Base-by-base conservation (phyloP, 1,140 invertebrate species). In the Apis mellifera region DNA sequence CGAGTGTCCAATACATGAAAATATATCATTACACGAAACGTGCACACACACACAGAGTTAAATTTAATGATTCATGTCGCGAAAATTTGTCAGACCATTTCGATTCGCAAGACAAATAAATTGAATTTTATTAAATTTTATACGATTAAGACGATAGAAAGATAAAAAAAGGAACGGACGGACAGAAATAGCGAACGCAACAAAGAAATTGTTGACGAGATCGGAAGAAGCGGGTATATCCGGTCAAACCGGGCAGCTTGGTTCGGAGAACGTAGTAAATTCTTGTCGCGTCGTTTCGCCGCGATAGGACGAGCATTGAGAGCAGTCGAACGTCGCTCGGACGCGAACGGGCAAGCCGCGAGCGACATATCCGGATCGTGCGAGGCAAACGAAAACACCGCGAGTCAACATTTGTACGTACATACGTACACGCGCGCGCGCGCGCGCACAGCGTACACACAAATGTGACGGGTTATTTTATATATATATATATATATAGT, bases 331-430 rank as follows among this genome's bases (percentile, higher is more conserved):
- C 66, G 84, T 86, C 79, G 84, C 54, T 75, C 55, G 76, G 55
- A 72, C 64, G 57, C 78, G 78, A 17, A 69, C 79, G 84, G 42
- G 42, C 42, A 48, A 21, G 50, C 72, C 64, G 32, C 78, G 78
- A 17, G 73, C 84, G 84, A 86, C 85, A 70, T 86, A 83, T 86
- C 80, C 74, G 80, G 80, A 86, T 81, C 69, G 74, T 52, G 23
- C n/a, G 65, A 17, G 65, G 59, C 69, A 62, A 71, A 82, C 83
- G 81, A 85, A 87, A 70, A 77, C 54, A 57, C 17, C 71, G 69
- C 50, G 69, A 13, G 50, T 9, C 48, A 23, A 17, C 54, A 1
- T 11, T 12, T 4, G 21, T 54, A 57, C 21, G 9, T 23, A 48
- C 55, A 42, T 65, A 60, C 70, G 50, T 64, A 50, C 71, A 57